Conservation (phyloP, 2,888 invertebrate species). For the Chrysolina oricalcia region DNA sequence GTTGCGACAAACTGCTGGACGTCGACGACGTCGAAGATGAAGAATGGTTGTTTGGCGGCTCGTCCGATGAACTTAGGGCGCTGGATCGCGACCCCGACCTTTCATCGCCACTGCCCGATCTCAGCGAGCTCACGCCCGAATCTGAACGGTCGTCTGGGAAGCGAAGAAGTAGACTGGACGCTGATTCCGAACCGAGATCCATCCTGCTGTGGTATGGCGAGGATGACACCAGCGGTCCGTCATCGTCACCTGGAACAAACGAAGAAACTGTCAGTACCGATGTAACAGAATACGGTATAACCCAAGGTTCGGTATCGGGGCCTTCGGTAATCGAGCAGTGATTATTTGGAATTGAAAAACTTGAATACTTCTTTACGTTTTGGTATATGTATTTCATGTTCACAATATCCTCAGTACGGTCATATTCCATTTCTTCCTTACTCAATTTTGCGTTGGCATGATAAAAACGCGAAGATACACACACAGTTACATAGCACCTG, state of each 20-base stretch:
- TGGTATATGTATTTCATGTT: too few relatives aligned
- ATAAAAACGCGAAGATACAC: too few relatives aligned
- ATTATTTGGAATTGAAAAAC: neutral
- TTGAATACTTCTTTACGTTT: too few relatives aligned
- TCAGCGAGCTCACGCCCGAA: conserved; percentile 82
- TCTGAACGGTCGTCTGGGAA: conserved; percentile 69
- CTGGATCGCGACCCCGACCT: conserved; percentile 84
- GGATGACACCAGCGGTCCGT: conserved; percentile 71
- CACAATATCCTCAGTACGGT: too few relatives aligned
- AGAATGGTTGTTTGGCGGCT: conserved; percentile 72
- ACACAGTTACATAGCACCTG: too few relatives aligned
- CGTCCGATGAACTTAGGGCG: conserved; percentile 84
- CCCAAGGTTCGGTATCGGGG: neutral
- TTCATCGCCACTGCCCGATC: conserved; percentile 83
- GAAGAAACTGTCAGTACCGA: neutral
- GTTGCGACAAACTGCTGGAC: conserved; percentile 44
- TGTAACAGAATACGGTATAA: neutral
- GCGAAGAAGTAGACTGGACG: conserved; percentile 31
- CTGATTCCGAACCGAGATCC: conserved; percentile 63
- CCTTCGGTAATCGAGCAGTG: neutral
- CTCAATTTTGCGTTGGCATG: too few relatives aligned
- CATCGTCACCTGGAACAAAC: conserved; percentile 62
- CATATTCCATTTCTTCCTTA: too few relatives aligned
- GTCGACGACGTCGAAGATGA: conserved; percentile 52
- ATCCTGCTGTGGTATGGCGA: conserved; percentile 68